phyloP scores from a whole-genome alignment of 1,140 invertebrate species.

The Nomia melanderi region DNA sequence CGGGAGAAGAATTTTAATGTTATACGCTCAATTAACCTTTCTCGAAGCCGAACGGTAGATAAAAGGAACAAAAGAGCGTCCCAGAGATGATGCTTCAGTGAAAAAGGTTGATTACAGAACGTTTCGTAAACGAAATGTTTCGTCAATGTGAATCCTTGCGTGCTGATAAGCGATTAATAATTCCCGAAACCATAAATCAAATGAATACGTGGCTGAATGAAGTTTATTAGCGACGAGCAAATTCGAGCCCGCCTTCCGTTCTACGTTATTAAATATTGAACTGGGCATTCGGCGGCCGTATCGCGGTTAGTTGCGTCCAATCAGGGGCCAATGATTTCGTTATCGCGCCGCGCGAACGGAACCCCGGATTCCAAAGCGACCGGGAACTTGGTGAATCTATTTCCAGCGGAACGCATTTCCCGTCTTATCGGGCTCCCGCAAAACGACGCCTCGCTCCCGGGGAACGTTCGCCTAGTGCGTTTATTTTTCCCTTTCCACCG shows the following conservation, averaged over 20 bases:
- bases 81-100: no score
- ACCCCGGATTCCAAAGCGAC: not conserved
- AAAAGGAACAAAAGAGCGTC: no score
- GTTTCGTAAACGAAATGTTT: no score
- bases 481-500: not conserved
- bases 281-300: not conserved
- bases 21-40: no score
- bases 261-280: not conserved
- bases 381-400: not conserved
- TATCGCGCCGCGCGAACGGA: not conserved
- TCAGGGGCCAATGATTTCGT: not conserved
- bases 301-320: not conserved
- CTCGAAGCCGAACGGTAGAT: no score
- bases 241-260: not conserved
- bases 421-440: conserved; percentile 1
- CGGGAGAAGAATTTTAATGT: no score
- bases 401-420: conserved; percentile 8
- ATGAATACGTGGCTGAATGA: no score
- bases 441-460: not conserved
- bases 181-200: no score
- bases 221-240: not conserved
- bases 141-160: no score
- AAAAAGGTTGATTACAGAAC: no score
- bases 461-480: not conserved
- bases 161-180: no score